Conservation (phyloP, 2,113 vertebrate species). For the Cygnus buccinator region DNA sequence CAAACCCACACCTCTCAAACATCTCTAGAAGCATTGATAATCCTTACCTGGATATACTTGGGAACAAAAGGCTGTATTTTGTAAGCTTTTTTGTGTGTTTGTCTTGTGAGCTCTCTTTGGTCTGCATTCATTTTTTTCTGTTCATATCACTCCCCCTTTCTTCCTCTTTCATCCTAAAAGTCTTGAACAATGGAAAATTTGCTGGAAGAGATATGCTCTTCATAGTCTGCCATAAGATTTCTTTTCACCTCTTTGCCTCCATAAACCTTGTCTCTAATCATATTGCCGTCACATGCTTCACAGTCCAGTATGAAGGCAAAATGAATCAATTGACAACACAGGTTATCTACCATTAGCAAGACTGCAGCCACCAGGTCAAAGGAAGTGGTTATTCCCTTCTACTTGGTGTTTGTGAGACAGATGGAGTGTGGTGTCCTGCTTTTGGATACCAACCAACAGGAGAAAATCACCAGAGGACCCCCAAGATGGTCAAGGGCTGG, state of each 20-base stretch:
- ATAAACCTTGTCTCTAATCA: not conserved
- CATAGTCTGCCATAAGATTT: not conserved
- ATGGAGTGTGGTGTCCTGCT: not conserved
- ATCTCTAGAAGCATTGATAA: not conserved
- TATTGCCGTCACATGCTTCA: not conserved
- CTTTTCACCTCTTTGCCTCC: not conserved
- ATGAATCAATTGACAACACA: not conserved
- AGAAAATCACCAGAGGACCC: not conserved
- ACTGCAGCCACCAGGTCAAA: not conserved
- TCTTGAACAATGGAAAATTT: not conserved
- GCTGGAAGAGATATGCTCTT: not conserved
- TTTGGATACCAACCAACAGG: not conserved
- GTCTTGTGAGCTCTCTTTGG: not conserved
- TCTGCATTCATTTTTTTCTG: not conserved
- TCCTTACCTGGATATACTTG: not conserved
- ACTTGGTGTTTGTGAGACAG: not conserved
- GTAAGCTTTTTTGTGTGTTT: not conserved
- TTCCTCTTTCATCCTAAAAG: not conserved
- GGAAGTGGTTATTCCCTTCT: not conserved
- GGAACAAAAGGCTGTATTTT: not conserved
- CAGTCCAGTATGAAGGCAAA: not conserved
- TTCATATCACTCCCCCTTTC: not conserved
- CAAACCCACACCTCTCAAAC: not conserved
- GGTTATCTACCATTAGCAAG: not conserved
- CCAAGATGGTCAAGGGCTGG: rapidly evolving